These are phyloP conservation scores for Apodemia mormo DNA, from an alignment of 2,888 invertebrate species.

Conservation along the genomic window DNA sequence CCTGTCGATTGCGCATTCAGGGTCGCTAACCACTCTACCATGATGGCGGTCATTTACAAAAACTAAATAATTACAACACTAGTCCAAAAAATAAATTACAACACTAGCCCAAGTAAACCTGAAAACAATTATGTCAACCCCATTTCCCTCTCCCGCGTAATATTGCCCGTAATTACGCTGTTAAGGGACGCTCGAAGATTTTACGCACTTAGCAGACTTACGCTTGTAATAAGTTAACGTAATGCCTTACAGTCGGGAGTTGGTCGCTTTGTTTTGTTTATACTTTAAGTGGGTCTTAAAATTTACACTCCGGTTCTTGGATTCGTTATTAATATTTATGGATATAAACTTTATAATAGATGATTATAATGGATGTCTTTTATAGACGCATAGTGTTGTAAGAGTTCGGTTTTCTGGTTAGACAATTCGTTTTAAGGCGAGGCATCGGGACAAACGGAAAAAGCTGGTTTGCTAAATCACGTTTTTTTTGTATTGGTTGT, in stretches of 20 bases:
- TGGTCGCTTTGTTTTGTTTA: slow-evolving; percentile 40
- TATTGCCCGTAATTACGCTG: slow-evolving; percentile 69
- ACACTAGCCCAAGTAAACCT: slow-evolving; percentile 35
- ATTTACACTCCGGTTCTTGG: slow-evolving; percentile 14
- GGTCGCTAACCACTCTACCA: no score
- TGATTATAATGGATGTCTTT: no score
- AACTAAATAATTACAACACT: no score
- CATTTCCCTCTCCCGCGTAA: slow-evolving; percentile 44
- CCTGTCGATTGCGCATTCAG: no score
- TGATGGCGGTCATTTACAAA: no score
- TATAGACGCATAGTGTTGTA: no score
- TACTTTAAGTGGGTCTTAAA: slow-evolving; percentile 29
- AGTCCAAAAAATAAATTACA: background rate
- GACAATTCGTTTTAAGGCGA: no score
- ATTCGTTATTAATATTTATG: slow-evolving; percentile 6
- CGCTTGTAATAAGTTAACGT: slow-evolving; percentile 54
- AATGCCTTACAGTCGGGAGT: slow-evolving; percentile 29
- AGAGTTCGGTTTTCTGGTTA: no score
- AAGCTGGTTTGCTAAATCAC: no score
- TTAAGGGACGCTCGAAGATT: slow-evolving; percentile 65
- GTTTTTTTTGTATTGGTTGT: no score
- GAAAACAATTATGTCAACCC: slow-evolving; percentile 66
- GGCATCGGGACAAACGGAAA: no score
- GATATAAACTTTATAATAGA: background rate
- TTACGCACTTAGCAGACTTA: slow-evolving; percentile 64